Evolutionary conservation across 1,140 invertebrate genomes (phyloP), one percentile per base, ranked within the genome.

Genomic region (Ostrea edulis): DNA sequence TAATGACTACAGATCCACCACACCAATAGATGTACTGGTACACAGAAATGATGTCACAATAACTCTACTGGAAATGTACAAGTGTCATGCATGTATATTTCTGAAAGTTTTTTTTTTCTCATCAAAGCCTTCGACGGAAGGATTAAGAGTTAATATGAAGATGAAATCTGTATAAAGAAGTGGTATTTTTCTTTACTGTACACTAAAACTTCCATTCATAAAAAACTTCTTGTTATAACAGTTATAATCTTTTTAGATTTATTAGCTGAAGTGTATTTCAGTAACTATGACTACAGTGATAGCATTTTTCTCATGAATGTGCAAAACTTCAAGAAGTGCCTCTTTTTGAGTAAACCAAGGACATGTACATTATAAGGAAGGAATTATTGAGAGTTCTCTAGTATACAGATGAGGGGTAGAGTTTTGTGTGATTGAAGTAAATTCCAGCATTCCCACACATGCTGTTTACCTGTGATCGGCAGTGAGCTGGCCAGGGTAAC

Each of bases 401-500:
- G 12, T 14, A 35, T 12, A 77, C 25, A 35, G 55, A n/a, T 62
- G n/a, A 20, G 17, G 14, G 22, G 68, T 22, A 29, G 29, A 77
- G 29, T 25, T 77, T 25, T 71, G 65, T 25, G 25, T 77, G 68
- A 35, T 29, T 35, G 8, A 29, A 77, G 22, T 35, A 29, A 12
- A 77, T 77, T 29, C 68, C 25, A 77, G 35, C 35, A 44, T 29
- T 22, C 68, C 68, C 68, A 9, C 9, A 77, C 25, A 71, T 22
- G 14, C 82, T 20, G 44, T 9, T 1, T 53, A 83, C 82, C 92
- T 52, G 89, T 82, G 29, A 90, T 68, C 4, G 92, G 92, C 35
- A 92, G 71, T 20, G 92, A 93, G 25, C 89, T 87, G 8, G 92
- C 91, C 55, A 92, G 86, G 29, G 90, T 88, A 29, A 92, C 62